These are phyloP conservation scores for Picathartes gymnocephalus DNA, from an alignment of 2,113 vertebrate genomes.

Conservation along the genomic window DNA sequence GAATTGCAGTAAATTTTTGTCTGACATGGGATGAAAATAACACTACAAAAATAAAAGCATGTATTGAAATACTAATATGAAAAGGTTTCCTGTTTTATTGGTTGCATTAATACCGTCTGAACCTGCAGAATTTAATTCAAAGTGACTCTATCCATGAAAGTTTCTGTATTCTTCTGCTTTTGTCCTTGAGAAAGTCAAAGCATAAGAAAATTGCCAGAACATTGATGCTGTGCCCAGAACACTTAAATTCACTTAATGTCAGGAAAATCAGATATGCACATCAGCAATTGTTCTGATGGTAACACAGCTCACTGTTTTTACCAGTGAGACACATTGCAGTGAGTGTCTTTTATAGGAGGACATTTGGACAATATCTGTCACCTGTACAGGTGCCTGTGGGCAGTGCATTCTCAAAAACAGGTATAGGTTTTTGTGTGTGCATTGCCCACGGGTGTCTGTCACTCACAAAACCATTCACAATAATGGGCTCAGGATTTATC, in stretches of 20 bases:
- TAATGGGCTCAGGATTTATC: not conserved
- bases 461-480: not conserved
- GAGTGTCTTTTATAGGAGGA: not conserved
- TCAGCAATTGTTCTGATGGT: not conserved
- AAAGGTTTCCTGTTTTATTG: not conserved
- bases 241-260: not conserved
- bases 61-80: not conserved
- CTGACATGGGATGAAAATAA: not conserved
- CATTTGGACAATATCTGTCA: not conserved
- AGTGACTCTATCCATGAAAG: not conserved
- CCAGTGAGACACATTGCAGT: not conserved
- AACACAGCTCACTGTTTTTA: not conserved
- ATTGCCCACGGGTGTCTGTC: accelerated
- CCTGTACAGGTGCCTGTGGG: accelerated
- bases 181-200: not conserved
- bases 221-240: not conserved
- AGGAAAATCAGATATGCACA: not conserved
- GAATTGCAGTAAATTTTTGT: not conserved
- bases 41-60: not conserved
- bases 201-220: not conserved
- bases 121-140: not conserved
- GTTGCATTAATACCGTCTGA: not conserved
- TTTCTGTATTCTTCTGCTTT: not conserved
- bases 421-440: not conserved
- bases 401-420: not conserved